phyloP scores from a whole-genome alignment of 2,113 vertebrate species.

The Pantherophis guttatus region DNA sequence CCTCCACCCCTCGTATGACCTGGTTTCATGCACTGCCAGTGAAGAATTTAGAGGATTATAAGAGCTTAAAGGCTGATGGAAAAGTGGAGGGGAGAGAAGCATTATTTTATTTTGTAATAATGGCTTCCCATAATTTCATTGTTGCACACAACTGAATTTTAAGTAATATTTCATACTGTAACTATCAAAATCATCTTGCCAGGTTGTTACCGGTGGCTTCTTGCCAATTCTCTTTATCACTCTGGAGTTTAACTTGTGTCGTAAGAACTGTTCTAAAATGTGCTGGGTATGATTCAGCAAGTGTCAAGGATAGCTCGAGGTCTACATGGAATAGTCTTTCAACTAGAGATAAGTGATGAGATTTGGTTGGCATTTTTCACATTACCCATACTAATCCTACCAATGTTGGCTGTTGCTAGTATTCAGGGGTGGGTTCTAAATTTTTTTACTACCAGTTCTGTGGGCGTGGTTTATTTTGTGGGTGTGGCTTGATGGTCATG shows the following conservation, averaged over 20 bases:
- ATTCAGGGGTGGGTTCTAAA: too few relatives aligned
- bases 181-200: slow-evolving; percentile 26
- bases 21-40: slow-evolving; percentile 18
- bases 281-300: neutral
- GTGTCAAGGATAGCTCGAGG: neutral
- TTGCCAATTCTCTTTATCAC: slow-evolving; percentile 3
- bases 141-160: slow-evolving; percentile 34
- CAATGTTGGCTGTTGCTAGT: neutral
- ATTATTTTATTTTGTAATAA: slow-evolving; percentile 38
- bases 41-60: slow-evolving; percentile 40
- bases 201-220: neutral
- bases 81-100: neutral
- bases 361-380: neutral
- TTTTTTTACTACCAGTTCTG: too few relatives aligned
- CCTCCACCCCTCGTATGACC: neutral
- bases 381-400: neutral
- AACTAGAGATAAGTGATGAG: neutral
- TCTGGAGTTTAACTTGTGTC: neutral
- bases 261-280: neutral
- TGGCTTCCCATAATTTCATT: neutral
- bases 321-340: neutral
- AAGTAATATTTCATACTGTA: slow-evolving; percentile 21
- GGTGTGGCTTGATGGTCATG: too few relatives aligned
- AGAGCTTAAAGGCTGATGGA: slow-evolving; percentile 8
- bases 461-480: too few relatives aligned